These are phyloP conservation scores for Coleophora flavipennella DNA, from an alignment of 2,888 invertebrate species.

Conservation along the genomic window DNA sequence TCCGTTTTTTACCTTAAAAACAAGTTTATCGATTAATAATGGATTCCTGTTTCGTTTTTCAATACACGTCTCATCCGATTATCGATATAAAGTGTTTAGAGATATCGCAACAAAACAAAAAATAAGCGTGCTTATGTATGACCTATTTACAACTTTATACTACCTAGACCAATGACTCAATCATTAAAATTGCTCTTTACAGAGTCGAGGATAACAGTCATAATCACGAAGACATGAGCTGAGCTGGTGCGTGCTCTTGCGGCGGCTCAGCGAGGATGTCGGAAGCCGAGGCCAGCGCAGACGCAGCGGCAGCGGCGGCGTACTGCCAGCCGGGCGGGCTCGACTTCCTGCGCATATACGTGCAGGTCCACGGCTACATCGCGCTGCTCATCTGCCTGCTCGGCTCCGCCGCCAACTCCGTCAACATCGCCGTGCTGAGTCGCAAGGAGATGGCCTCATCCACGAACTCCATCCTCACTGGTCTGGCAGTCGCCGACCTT, in stretches of 20 bases:
- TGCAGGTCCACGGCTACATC: conserved; percentile 85
- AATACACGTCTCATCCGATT: too few species aligned
- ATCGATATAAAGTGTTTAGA: too few species aligned
- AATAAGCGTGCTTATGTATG: too few species aligned
- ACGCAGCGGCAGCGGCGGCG: conserved; percentile 21
- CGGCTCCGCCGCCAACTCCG: conserved; percentile 89
- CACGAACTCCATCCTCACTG: conserved; percentile 93
- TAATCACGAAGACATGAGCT: too few species aligned
- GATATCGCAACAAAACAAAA: too few species aligned
- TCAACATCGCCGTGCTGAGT: conserved; percentile 92
- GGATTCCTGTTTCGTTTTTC: too few species aligned
- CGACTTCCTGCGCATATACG: conserved; percentile 76
- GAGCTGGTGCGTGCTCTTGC: not conserved
- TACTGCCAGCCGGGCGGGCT: conserved; percentile 71
- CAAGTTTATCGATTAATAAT: too few species aligned
- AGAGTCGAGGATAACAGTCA: too few species aligned
- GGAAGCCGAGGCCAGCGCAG: conserved; percentile 15
- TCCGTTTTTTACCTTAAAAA: too few species aligned
- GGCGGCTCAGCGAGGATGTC: conserved; percentile 1
- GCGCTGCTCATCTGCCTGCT: conserved; percentile 90
- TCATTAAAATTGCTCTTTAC: too few species aligned
- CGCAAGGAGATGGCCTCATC: conserved; percentile 93
- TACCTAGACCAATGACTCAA: too few species aligned
- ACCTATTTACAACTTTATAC: too few species aligned
- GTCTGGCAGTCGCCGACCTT: conserved; percentile 91